Evolutionary conservation across 1,140 invertebrate genomes (phyloP).

Genomic region (Drosophila elegans): DNA sequence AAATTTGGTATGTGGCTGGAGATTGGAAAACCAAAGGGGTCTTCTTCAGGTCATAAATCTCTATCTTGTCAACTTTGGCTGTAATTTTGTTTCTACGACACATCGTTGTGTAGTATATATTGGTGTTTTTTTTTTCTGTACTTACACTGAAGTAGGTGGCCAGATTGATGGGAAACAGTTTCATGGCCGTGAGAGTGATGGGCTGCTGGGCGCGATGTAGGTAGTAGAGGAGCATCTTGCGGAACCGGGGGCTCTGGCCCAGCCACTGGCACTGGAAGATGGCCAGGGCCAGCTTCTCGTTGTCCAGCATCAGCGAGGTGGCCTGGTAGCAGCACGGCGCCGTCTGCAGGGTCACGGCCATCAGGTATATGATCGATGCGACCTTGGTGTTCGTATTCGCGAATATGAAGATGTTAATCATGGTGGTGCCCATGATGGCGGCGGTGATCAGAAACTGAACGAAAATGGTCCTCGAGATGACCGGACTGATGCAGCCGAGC

Average conservation of each 20-base stretch:
- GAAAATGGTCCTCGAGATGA: constrained; percentile 65
- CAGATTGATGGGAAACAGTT: constrained; percentile 64
- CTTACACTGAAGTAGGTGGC: constrained; percentile 61
- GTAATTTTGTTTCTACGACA: too few species aligned
- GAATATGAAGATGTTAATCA: constrained; percentile 66
- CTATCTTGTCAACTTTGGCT: too few species aligned
- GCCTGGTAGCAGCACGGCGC: constrained; percentile 61
- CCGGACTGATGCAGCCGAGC: constrained; percentile 31
- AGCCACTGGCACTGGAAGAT: constrained; percentile 64
- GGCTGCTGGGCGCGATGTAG: constrained; percentile 56
- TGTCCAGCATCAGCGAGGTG: constrained; percentile 52
- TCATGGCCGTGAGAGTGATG: constrained; percentile 55
- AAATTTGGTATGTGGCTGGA: background rate
- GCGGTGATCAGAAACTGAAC: constrained; percentile 65
- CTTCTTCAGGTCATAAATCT: too few species aligned
- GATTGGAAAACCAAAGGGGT: too few species aligned
- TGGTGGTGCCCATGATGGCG: constrained; percentile 50
- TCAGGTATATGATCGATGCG: constrained; percentile 48
- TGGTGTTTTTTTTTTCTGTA: background rate
- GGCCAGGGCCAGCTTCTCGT: constrained; percentile 33
- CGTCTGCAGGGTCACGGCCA: constrained; percentile 56
- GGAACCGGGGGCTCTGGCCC: constrained; percentile 44
- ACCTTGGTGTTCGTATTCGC: constrained; percentile 50
- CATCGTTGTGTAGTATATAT: too few species aligned
- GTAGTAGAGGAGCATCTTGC: constrained; percentile 57